Base-by-base conservation (phyloP, 2,888 invertebrate species). In the Lasiommata megera region DNA sequence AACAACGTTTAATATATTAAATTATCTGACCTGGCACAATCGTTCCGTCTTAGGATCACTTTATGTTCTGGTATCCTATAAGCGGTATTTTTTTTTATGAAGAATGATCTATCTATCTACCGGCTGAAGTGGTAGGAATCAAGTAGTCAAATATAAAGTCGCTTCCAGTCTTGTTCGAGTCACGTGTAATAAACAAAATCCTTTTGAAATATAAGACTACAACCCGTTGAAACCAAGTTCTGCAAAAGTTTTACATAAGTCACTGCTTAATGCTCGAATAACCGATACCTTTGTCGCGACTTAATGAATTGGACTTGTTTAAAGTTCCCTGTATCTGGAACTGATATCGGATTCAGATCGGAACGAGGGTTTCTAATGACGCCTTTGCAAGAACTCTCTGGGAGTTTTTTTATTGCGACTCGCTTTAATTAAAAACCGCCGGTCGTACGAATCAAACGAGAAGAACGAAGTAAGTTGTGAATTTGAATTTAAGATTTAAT, bases 221-320 rank as follows among this genome's bases (percentile, higher is more conserved):
- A n/a, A 41, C 18, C 18, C 17, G 11, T 18, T 17, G n/a, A 34
- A 18, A 38, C 16, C 0, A 38, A 51, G 44, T 67, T 63, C 64
- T 50, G 59, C 37, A 43, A 61, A 60, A 67, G 11, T 66, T 68
- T 70, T 70, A 67, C 68, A 69, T 59, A 67, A 63, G 64, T 58
- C 64, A 58, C 72, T 73, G 68, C 72, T 69, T 70, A 71, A 69
- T 70, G 67, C 68, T 66, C 70, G 72, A 77, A 76, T 77, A 72
- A 71, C 71, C 73, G 67, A 77, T 77, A 74, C 76, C 74, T 81
- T 79, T 77, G 82, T 78, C 77, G 74, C 71, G 69, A 68, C 71
- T 77, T 82, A 84, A 84, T 83, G 78, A 85, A 82, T 80, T 77
- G 79, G 73, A 77, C 76, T 84, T 77, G 79, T 80, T 81, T 72